These are phyloP conservation scores for Patella ulyssiponensis DNA, from an alignment of 2,888 invertebrate species.

Conservation along the genomic window DNA sequence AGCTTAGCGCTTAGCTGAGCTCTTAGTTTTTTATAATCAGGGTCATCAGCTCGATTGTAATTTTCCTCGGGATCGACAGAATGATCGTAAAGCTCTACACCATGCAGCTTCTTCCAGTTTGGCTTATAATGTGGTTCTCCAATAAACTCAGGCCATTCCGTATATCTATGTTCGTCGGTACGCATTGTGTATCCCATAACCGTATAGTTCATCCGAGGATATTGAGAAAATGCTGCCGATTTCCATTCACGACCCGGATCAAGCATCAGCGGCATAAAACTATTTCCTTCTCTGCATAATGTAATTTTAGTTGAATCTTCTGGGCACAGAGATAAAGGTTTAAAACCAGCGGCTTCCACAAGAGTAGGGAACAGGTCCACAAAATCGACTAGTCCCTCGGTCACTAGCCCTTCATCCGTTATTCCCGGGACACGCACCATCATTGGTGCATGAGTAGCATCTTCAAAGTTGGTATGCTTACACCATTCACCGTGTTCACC, in stretches of 20 bases:
- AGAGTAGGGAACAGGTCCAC: constrained; percentile 54
- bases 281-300: constrained; percentile 39
- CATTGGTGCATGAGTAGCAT: constrained; percentile 53
- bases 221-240: constrained; percentile 30
- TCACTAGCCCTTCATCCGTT: constrained; percentile 38
- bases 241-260: constrained; percentile 24
- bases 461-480: constrained; percentile 55
- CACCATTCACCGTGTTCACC: constrained; percentile 46
- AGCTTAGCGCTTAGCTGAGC: constrained; percentile 41
- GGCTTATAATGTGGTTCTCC: constrained; percentile 33
- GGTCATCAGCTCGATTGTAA: constrained; percentile 34
- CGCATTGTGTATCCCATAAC: constrained; percentile 50
- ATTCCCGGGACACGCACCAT: constrained; percentile 46
- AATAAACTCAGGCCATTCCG: constrained; percentile 48
- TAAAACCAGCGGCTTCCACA: constrained; percentile 45
- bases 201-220: constrained; percentile 16
- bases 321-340: constrained; percentile 22
- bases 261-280: constrained; percentile 36
- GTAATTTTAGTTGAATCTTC: constrained; percentile 23
- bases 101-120: constrained; percentile 34
- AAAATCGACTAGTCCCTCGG: constrained; percentile 42
- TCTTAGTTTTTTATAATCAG: constrained; percentile 56
- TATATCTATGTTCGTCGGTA: constrained; percentile 47
- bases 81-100: constrained; percentile 44
- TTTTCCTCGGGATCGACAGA: constrained; percentile 44